Base-by-base conservation (phyloP, 2,797 vertebrate species). In the Thalassophryne amazonica region DNA sequence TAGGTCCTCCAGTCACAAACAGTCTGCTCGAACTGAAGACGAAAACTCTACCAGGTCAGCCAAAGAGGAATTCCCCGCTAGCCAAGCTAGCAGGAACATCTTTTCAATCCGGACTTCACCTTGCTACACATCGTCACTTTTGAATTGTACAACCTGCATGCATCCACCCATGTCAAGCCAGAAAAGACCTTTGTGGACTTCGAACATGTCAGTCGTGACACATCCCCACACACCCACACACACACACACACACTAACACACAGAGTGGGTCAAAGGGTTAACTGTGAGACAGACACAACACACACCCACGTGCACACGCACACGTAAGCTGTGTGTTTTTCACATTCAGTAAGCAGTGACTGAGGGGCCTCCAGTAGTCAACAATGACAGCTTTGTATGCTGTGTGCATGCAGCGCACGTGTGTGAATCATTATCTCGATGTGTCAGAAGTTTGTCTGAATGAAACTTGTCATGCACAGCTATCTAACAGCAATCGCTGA, bases 361-460 rank as follows among this genome's bases (percentile, higher is more conserved):
- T 47, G 62, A 76, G 78, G 58, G 73, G 54, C 73, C 50, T 64
- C 79, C 77, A 73, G 55, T 62, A 49, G 55, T 72, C 73, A 78
- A 91, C 89, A 92, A 91, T 82, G 88, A 53, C 76, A 19, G 69
- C 87, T 80, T 89, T 91, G 87, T 87, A 27, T 33, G 39, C 46
- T 58, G 49, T 36, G 24, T 52, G 75, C 47, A 58, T 69, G 53
- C 10, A 23, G 73, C 80, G 79, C 85, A 82, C 70, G 80, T 81
- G 84, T 85, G 84, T 81, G 85, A 86, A 73, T 86, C 81, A 87
- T 81, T 82, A 80, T 80, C 70, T 77, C 37, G 61, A 55, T 75
- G 73, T 87, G 81, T 80, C 74, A 78, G 67, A 77, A 68, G 39
- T 66, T 63, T 6, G 54, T 28, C 69, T 73, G 73, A 84, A 84